Percentiles rank a stretch among this genome's conserved stretches.
Evolutionary conservation across 1,140 invertebrate species (phyloP).

Genomic region (Bathynomus jamesi): DNA sequence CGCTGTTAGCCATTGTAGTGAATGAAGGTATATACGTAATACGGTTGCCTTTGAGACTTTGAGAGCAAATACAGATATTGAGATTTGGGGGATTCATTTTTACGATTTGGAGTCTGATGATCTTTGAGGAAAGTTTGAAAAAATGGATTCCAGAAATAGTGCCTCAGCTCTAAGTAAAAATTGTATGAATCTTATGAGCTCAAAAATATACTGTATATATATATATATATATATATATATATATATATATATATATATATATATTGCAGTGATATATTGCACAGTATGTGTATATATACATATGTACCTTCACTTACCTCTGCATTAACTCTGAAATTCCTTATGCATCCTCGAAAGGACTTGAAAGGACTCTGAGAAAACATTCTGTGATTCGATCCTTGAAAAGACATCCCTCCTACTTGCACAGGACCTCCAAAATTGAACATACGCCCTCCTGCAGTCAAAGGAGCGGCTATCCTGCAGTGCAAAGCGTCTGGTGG

Average conservation of each 20-base stretch:
- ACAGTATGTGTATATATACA: neutral
- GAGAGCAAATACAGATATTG: too few relatives aligned
- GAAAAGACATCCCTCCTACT: constrained; percentile 15
- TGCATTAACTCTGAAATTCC: constrained; percentile 18
- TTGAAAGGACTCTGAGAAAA: neutral
- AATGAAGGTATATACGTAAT: too few relatives aligned
- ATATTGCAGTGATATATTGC: neutral
- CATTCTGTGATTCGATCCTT: neutral
- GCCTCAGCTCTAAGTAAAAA: too few relatives aligned
- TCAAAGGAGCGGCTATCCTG: constrained; percentile 7
- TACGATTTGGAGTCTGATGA: too few relatives aligned
- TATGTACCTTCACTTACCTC: constrained; percentile 3
- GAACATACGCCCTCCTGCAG: constrained; percentile 2
- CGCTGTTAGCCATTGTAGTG: too few relatives aligned
- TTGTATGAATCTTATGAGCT: too few relatives aligned
- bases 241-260: neutral
- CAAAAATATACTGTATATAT: neutral
- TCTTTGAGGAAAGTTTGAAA: too few relatives aligned
- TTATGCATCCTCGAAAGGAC: constrained; percentile 12
- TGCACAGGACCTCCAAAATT: constrained; percentile 13
- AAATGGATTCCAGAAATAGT: too few relatives aligned
- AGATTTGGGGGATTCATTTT: too few relatives aligned
- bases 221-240: neutral
- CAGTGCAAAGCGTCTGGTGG: constrained; percentile 16
- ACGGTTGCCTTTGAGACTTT: too few relatives aligned